These are phyloP conservation scores for Colossoma macropomum DNA, from an alignment of 2,113 vertebrate genomes.

Conservation along the genomic window DNA sequence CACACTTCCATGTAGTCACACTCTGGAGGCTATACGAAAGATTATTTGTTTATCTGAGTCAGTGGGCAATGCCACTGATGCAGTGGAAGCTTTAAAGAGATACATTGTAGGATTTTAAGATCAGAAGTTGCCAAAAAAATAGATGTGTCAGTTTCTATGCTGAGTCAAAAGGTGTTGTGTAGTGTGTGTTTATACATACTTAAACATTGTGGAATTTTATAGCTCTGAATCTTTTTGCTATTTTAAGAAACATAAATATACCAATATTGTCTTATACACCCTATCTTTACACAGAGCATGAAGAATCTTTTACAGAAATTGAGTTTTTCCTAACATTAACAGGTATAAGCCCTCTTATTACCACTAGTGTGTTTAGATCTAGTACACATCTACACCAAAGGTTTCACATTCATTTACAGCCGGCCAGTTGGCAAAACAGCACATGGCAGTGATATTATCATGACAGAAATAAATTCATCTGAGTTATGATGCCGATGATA, in stretches of 20 bases:
- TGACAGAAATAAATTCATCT: slow-evolving; percentile 32
- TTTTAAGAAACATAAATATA: too few species aligned
- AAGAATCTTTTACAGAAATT: too few species aligned
- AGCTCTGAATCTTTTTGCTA: too few species aligned
- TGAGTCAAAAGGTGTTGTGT: too few species aligned
- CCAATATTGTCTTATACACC: too few species aligned
- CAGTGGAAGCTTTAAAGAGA: not conserved
- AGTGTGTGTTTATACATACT: too few species aligned
- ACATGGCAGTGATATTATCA: slow-evolving; percentile 18
- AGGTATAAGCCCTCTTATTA: not conserved
- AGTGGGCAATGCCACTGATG: not conserved
- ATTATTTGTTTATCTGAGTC: not conserved
- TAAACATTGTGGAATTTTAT: too few species aligned
- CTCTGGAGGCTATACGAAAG: too few species aligned
- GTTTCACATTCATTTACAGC: not conserved
- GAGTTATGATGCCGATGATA: slow-evolving; percentile 21
- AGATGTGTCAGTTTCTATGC: too few species aligned
- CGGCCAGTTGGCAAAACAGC: slow-evolving; percentile 28
- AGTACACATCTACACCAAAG: not conserved
- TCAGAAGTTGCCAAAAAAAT: not conserved
- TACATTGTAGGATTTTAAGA: not conserved
- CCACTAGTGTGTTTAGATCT: not conserved
- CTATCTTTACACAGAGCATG: too few species aligned
- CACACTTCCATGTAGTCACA: too few species aligned
- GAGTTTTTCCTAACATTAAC: too few species aligned